Percentiles rank a stretch among this genome's conserved stretches.
These are phyloP conservation scores for Drosophila sproati DNA, from an alignment of 1,140 invertebrate genomes.

Conservation along the genomic window DNA sequence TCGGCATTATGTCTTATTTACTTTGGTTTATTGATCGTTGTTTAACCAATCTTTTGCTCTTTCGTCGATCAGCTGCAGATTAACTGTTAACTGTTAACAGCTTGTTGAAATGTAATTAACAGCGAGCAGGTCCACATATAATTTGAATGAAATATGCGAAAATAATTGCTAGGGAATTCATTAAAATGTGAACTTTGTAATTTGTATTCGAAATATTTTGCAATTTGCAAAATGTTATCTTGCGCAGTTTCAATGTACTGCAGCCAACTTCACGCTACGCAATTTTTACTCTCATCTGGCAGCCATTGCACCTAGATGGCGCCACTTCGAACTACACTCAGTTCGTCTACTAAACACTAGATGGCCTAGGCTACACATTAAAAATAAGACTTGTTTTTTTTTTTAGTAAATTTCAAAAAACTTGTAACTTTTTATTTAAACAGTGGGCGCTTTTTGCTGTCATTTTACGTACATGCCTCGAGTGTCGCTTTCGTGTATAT, in stretches of 20 bases:
- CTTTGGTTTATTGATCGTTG: neutral
- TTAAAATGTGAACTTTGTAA: too few species aligned
- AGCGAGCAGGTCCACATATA: neutral
- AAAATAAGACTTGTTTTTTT: neutral
- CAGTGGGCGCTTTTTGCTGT: constrained; percentile 61
- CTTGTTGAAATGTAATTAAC: neutral
- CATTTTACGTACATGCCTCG: constrained; percentile 39
- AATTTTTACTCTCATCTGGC: neutral
- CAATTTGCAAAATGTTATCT: neutral
- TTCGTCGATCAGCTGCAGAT: neutral
- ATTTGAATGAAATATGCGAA: too few species aligned
- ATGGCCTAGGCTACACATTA: neutral
- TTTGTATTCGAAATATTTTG: too few species aligned
- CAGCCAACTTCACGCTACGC: neutral
- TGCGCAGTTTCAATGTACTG: too few species aligned
- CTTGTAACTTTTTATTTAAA: constrained; percentile 81
- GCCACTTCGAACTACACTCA: neutral
- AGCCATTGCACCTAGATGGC: neutral
- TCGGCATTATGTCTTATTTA: neutral
- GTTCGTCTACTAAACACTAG: neutral
- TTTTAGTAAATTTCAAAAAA: constrained; percentile 67
- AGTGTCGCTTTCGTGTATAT: constrained; percentile 54
- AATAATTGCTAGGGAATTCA: neutral
- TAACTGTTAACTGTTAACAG: neutral
- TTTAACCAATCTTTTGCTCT: too few species aligned